Conservation (phyloP, 2,888 invertebrate species). For the Epistrophe eligans region DNA sequence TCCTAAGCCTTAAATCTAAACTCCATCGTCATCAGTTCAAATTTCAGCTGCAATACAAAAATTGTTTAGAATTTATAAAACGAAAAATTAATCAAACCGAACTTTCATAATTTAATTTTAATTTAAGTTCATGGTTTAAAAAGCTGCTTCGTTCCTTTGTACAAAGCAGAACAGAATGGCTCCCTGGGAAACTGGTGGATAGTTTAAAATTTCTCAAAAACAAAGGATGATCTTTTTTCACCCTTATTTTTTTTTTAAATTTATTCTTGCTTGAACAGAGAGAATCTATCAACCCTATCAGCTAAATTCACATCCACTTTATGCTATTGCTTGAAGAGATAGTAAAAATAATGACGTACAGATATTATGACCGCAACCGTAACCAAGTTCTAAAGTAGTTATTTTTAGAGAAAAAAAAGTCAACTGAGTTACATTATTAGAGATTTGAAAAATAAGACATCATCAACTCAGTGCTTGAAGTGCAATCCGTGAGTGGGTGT, state of each 20-base stretch:
- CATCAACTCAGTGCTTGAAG: too few species aligned
- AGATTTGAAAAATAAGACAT: too few species aligned
- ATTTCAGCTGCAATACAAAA: neutral
- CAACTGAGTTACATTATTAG: neutral
- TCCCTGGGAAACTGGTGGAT: neutral
- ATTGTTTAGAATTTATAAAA: conserved; percentile 13
- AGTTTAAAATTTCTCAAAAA: conserved; percentile 20
- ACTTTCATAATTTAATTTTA: conserved; percentile 44
- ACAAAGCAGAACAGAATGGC: neutral
- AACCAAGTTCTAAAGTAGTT: conserved; percentile 45
- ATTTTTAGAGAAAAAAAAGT: conserved; percentile 20
- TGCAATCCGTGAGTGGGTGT: neutral
- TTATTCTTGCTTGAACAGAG: neutral
- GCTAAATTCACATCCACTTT: neutral
- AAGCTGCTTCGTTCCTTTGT: neutral
- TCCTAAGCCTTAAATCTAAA: neutral
- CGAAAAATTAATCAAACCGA: conserved; percentile 2
- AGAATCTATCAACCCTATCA: neutral
- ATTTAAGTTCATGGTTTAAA: conserved; percentile 8
- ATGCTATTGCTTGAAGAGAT: neutral
- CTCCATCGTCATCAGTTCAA: neutral
- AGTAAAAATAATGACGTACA: conserved; percentile 10
- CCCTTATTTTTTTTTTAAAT: too few species aligned
- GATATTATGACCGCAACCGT: conserved; percentile 32
- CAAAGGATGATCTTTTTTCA: neutral